These are phyloP conservation scores for Eleutherodactylus coqui DNA, from an alignment of 2,797 vertebrate species.

Conservation along the genomic window DNA sequence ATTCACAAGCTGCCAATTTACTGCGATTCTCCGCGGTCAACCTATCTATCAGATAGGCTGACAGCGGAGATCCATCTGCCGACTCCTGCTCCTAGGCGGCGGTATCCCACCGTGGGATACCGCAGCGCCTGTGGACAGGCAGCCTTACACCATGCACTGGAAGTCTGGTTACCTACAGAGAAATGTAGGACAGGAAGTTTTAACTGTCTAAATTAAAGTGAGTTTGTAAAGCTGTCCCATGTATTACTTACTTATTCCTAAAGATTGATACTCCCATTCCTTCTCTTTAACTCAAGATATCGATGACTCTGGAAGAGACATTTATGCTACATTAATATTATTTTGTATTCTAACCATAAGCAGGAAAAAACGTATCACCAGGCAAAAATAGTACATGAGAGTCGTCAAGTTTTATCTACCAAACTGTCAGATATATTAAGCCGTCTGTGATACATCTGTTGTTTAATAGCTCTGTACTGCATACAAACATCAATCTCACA, in stretches of 20 bases:
- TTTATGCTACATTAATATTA: neutral
- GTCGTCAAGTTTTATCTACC: slow-evolving; percentile 6
- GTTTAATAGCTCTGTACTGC: slow-evolving; percentile 4
- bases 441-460: slow-evolving; percentile 20
- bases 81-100: no score
- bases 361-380: neutral
- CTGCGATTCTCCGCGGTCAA: no score
- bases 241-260: neutral
- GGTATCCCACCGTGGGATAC: no score
- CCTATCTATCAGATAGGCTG: no score
- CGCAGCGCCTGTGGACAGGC: no score
- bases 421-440: slow-evolving; percentile 12
- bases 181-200: no score
- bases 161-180: no score
- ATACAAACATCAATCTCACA: neutral
- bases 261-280: neutral
- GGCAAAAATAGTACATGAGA: neutral
- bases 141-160: no score
- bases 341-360: neutral
- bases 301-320: neutral
- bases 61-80: no score
- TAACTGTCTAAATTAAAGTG: no score
- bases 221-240: no score
- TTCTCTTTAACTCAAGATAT: neutral
- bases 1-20: no score